Evolutionary conservation across 1,140 invertebrate genomes (phyloP).

Genomic region (Pygmarrhopalites habei): DNA sequence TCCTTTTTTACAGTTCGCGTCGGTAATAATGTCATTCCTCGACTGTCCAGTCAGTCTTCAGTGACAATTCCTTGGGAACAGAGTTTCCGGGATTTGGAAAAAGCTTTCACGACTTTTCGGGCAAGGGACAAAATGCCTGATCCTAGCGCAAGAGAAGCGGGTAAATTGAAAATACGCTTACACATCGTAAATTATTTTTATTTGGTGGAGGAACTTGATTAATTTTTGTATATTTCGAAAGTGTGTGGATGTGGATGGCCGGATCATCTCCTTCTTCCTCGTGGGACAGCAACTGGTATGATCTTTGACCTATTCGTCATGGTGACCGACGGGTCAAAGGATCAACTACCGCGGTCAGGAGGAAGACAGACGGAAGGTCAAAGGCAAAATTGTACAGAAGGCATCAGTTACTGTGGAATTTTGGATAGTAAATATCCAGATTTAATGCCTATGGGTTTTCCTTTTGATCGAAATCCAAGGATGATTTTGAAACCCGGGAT

Average conservation of each 20-base stretch:
- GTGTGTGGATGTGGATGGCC: constrained; percentile 42
- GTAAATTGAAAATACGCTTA: too few species aligned
- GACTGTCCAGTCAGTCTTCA: constrained; percentile 6
- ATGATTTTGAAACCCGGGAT: background rate
- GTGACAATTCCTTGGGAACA: constrained; percentile 16
- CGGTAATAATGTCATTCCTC: constrained; percentile 8
- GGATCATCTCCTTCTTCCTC: constrained; percentile 41
- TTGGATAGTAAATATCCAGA: constrained; percentile 8
- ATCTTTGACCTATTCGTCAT: constrained; percentile 38
- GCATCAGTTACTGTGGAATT: background rate
- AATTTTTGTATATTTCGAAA: too few species aligned
- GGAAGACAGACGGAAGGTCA: too few species aligned
- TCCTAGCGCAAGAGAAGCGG: too few species aligned
- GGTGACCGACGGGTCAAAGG: background rate
- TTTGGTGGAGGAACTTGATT: too few species aligned
- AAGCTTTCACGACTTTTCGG: too few species aligned
- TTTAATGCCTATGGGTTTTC: constrained; percentile 6
- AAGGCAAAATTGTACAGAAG: background rate
- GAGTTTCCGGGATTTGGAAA: constrained; percentile 15
- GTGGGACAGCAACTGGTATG: constrained; percentile 38
- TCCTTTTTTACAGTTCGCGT: constrained; percentile 8
- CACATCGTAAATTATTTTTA: too few species aligned
- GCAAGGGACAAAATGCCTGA: too few species aligned
- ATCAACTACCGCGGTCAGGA: background rate
- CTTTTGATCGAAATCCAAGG: background rate